phyloP scores from a whole-genome alignment of 2,113 vertebrate genomes.

The Phyllostomus hastatus region DNA sequence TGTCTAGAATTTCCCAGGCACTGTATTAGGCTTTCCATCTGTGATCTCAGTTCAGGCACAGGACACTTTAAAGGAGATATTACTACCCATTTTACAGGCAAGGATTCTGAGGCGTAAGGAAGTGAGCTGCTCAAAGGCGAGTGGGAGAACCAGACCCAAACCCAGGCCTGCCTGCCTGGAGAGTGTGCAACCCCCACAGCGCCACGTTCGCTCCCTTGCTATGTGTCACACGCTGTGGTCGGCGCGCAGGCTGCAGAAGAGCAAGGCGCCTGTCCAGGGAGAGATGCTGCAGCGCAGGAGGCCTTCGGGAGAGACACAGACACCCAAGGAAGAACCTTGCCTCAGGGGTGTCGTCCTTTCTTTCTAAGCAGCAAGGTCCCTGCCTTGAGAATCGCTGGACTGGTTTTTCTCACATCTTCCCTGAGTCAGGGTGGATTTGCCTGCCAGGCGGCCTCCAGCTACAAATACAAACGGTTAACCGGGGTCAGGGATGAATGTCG shows the following conservation, averaged over 20 bases:
- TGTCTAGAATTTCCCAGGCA: neutral
- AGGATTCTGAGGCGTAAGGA: neutral
- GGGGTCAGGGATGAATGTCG: fast-evolving
- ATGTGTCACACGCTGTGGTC: fast-evolving
- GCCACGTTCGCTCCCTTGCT: neutral
- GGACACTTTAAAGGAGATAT: neutral
- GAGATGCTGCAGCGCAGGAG: fast-evolving
- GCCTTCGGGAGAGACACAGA: neutral
- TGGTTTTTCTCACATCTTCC: neutral
- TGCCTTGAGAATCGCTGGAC: neutral
- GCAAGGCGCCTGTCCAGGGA: neutral
- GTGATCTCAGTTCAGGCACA: neutral
- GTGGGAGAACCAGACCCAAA: neutral
- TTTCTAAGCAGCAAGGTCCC: neutral
- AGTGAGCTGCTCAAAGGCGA: neutral
- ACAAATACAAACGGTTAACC: neutral
- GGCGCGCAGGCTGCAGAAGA: neutral
- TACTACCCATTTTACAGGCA: neutral
- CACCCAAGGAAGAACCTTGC: neutral
- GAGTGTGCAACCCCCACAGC: neutral
- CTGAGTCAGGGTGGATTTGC: neutral
- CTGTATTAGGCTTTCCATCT: neutral
- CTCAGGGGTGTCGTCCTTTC: fast-evolving
- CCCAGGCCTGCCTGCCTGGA: neutral
- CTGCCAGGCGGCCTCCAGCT: neutral